A percentile compares a stretch with the other conserved stretches of the same genome.
These are phyloP conservation scores for Mastomys coucha DNA, from an alignment of 2,113 vertebrate species.

Conservation along the genomic window DNA sequence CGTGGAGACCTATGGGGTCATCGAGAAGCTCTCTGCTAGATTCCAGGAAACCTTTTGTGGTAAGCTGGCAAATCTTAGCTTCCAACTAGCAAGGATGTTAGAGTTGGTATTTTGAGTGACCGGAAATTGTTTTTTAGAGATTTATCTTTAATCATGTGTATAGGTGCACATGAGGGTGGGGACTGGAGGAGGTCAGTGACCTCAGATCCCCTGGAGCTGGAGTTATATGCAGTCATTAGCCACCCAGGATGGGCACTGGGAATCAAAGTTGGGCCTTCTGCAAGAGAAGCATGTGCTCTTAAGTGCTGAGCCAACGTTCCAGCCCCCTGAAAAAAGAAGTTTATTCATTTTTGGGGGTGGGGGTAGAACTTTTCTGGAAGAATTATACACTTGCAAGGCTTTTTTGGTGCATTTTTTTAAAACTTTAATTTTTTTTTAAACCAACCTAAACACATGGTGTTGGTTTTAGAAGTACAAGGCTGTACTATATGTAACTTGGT, in stretches of 20 bases:
- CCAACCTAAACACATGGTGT: constrained; percentile 59
- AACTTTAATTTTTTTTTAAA: background rate
- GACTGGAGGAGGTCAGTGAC: background rate
- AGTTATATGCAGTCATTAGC: background rate
- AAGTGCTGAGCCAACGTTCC: background rate
- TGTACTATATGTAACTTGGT: constrained; percentile 69
- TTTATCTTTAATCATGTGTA: background rate
- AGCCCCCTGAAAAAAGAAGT: constrained; percentile 58
- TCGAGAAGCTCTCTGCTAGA: constrained; percentile 95
- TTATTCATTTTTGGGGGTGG: constrained; percentile 18
- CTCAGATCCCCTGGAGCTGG: background rate
- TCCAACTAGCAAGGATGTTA: constrained; percentile 42
- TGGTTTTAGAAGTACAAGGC: constrained; percentile 67
- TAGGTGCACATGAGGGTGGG: background rate
- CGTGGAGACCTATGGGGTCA: constrained; percentile 96
- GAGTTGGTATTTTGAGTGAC: constrained; percentile 5
- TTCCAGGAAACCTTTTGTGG: constrained; percentile 96
- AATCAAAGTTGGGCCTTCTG: background rate
- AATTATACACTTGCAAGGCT: constrained; percentile 57
- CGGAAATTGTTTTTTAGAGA: background rate
- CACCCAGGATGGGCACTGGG: background rate
- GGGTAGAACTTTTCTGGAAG: constrained; percentile 68
- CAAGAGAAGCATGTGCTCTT: background rate
- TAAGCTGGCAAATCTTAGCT: constrained; percentile 86
- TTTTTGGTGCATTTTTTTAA: constrained; percentile 41